Evolutionary conservation across 2,113 vertebrate genomes (phyloP).

Genomic region (Machaerirhynchus nigripectus): DNA sequence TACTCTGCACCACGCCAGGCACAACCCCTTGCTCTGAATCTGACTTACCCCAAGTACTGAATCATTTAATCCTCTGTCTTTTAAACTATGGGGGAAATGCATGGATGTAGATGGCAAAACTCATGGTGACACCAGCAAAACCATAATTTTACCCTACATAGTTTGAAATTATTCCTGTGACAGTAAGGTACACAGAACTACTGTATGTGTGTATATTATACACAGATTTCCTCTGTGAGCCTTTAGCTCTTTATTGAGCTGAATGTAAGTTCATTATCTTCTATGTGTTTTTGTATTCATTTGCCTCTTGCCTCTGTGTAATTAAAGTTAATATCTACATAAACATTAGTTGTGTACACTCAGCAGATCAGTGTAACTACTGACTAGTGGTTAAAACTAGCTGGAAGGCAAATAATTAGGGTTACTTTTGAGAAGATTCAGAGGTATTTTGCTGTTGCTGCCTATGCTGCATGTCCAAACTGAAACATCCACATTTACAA

Average conservation of each 20-base stretch:
- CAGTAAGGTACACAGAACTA: neutral
- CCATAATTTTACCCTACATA: neutral
- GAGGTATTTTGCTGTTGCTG: neutral
- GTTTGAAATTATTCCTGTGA: neutral
- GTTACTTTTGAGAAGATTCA: neutral
- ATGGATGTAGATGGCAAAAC: neutral
- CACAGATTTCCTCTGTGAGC: neutral
- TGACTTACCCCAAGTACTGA: neutral
- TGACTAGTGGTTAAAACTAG: neutral
- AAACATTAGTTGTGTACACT: neutral
- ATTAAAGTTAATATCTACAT: neutral
- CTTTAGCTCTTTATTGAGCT: neutral
- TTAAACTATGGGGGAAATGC: neutral
- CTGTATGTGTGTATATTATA: neutral
- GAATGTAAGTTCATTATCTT: neutral
- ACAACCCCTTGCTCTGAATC: neutral
- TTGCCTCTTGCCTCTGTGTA: neutral
- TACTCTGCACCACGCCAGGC: neutral
- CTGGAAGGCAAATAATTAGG: neutral
- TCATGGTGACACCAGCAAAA: neutral
- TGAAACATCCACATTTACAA: neutral
- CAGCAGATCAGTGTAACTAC: neutral
- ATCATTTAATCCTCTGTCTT: neutral
- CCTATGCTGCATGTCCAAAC: neutral
- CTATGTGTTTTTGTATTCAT: neutral